A percentile compares a stretch with the other conserved stretches of the same genome.
Conservation (phyloP, 2,888 invertebrate species). For the Erynnis tages region DNA sequence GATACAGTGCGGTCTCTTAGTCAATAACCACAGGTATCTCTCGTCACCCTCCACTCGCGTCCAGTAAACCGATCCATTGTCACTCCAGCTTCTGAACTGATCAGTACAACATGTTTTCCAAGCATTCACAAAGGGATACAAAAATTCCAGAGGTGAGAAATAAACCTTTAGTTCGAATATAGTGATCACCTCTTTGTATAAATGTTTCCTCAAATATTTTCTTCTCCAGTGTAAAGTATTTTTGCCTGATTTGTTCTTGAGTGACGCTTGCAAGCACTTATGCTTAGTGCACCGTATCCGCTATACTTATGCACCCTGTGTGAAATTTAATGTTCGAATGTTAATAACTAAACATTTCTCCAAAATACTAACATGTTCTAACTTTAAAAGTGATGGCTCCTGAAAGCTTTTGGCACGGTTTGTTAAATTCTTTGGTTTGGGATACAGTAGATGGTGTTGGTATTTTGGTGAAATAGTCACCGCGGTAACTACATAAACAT, state of each 20-base stretch:
- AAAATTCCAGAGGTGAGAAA: constrained; percentile 70
- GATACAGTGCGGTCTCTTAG: constrained; percentile 35
- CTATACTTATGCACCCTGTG: constrained; percentile 55
- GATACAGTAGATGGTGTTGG: constrained; percentile 74
- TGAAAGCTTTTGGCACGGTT: constrained; percentile 58
- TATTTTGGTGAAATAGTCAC: constrained; percentile 77
- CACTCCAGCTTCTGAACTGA: constrained; percentile 53
- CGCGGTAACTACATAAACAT: constrained; percentile 61
- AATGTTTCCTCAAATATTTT: not conserved
- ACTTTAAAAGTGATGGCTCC: constrained; percentile 45
- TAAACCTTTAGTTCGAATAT: constrained; percentile 17
- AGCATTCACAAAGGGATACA: constrained; percentile 68
- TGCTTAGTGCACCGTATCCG: constrained; percentile 64
- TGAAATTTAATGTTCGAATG: constrained; percentile 48
- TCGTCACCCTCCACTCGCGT: constrained; percentile 34
- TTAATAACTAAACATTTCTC: constrained; percentile 58
- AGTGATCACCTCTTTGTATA: constrained; percentile 11
- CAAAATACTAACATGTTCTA: constrained; percentile 79
- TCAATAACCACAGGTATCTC: constrained; percentile 37
- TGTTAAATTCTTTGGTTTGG: constrained; percentile 45
- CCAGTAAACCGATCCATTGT: constrained; percentile 67
- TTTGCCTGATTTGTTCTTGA: constrained; percentile 18
- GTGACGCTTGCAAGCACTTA: constrained; percentile 53
- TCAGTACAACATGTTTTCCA: constrained; percentile 73
- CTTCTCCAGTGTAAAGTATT: constrained; percentile 14